Conservation (phyloP, 2,797 vertebrate genomes). For the Mus caroli region DNA sequence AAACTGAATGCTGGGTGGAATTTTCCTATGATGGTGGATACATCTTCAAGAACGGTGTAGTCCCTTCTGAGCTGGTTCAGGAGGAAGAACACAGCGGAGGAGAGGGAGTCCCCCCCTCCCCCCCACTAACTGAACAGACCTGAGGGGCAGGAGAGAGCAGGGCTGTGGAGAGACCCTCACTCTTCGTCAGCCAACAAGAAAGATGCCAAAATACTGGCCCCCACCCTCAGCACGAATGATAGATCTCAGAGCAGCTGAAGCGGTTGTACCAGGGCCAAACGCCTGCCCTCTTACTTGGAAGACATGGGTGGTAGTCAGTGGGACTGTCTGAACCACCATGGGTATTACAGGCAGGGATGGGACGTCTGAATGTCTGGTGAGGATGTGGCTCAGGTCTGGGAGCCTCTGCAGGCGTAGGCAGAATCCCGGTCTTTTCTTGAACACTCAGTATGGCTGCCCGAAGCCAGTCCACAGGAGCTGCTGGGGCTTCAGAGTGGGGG, state of each 20-base stretch:
- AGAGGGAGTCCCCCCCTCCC: neutral
- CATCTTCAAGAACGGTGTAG: slow-evolving; percentile 86
- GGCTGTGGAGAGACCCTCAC: neutral
- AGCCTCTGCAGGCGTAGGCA: neutral
- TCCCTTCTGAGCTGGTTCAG: slow-evolving; percentile 85
- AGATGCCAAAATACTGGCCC: neutral
- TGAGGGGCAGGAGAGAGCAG: slow-evolving; percentile 59
- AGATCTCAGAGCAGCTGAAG: neutral
- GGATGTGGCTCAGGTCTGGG: neutral
- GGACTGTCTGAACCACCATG: neutral
- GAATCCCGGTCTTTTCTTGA: neutral
- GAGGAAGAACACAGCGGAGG: neutral
- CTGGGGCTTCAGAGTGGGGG: neutral
- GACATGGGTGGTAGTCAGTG: neutral
- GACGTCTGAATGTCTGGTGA: neutral
- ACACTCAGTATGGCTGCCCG: too few species aligned
- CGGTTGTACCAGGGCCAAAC: neutral
- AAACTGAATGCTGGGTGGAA: slow-evolving; percentile 61
- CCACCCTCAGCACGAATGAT: neutral
- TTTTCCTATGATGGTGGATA: slow-evolving; percentile 79
- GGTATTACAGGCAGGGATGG: neutral
- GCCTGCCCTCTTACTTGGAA: neutral
- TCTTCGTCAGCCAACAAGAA: neutral
- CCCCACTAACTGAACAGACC: neutral
- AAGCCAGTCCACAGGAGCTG: neutral